Evolutionary conservation across 2,888 invertebrate species (phyloP), one percentile per base, ranked within the genome.

Genomic region (Lepeophtheirus nordmannii): DNA sequence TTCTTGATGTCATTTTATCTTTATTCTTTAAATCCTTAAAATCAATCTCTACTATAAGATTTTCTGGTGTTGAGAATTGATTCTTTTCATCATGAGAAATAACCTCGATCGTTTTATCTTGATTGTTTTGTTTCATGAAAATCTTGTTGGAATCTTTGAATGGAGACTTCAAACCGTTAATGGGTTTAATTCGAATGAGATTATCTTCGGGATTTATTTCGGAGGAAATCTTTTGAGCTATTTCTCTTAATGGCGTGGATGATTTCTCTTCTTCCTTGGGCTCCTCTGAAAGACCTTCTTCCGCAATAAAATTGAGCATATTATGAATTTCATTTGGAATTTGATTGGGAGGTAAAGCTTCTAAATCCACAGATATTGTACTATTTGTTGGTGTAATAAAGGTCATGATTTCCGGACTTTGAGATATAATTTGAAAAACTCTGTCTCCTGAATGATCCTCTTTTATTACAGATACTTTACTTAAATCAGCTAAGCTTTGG

Each of bases 11-110:
- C 53, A 46, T 46, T 46, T 46, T 46, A 46, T 17, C 53, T 46
- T 46, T 46, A 46, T 46, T 17, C 17, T 46, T 17, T 17, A 46
- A 46, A 17, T 46, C 53, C 53, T 46, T 2, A 17, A 46, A 14
- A 8, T 46, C 53, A 17, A 46, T 46, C 17, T 46, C 53, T 46
- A 46, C 53, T 5, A 46, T 46, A 17, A 46, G 53, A 17, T 46
- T 46, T n/a, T 46, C 53, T n/a, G 53, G 53, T 17, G 53, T 46
- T 14, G 53, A 46, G 53, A 46, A 46, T 17, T 46, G 53, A 46
- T 14, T 46, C 53, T 46, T 17, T 17, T 46, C 17, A 17, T 46
- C 53, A n/a, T 46, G 53, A 17, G 53, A 46, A 46, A 46, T 46
- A 3, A 46, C 53, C 17, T 46, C 53, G 17, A 46, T 46, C 8